phyloP scores from a whole-genome alignment of 2,888 invertebrate genomes.

The Sminthurinus aureus region DNA sequence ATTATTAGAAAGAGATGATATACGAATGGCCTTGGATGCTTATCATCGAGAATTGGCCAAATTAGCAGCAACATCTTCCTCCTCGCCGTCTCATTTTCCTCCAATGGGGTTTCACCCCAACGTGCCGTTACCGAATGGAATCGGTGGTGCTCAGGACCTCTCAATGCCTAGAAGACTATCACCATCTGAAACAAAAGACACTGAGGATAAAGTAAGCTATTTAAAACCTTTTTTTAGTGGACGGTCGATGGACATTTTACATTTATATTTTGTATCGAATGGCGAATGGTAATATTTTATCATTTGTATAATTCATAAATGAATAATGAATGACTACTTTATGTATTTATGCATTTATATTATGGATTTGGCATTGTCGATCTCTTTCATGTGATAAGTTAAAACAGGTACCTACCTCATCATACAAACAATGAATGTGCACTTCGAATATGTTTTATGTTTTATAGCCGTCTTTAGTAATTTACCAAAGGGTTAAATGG shows the following conservation, averaged over 20 bases:
- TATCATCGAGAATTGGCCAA: slow-evolving; percentile 94
- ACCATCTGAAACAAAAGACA: slow-evolving; percentile 65
- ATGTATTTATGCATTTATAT: too few relatives aligned
- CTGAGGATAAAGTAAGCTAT: slow-evolving; percentile 60
- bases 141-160: slow-evolving; percentile 76
- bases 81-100: slow-evolving; percentile 69
- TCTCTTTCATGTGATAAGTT: too few relatives aligned
- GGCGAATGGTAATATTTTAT: too few relatives aligned
- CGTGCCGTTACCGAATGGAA: slow-evolving; percentile 65
- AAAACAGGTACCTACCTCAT: too few relatives aligned
- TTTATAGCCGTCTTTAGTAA: too few relatives aligned
- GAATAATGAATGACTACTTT: too few relatives aligned
- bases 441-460: too few relatives aligned
- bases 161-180: slow-evolving; percentile 75
- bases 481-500: too few relatives aligned
- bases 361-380: too few relatives aligned
- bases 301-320: too few relatives aligned
- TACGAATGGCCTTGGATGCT: slow-evolving; percentile 86
- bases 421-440: too few relatives aligned
- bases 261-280: background rate
- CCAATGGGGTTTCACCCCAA: slow-evolving; percentile 68
- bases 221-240: background rate
- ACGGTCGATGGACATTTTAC: background rate
- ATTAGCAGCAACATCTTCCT: slow-evolving; percentile 68
- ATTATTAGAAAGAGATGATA: slow-evolving; percentile 72